Percentiles rank a stretch among this genome's conserved stretches.
Evolutionary conservation across 2,797 vertebrate species (phyloP).

Genomic region (Paratrypauchen microcephalus): DNA sequence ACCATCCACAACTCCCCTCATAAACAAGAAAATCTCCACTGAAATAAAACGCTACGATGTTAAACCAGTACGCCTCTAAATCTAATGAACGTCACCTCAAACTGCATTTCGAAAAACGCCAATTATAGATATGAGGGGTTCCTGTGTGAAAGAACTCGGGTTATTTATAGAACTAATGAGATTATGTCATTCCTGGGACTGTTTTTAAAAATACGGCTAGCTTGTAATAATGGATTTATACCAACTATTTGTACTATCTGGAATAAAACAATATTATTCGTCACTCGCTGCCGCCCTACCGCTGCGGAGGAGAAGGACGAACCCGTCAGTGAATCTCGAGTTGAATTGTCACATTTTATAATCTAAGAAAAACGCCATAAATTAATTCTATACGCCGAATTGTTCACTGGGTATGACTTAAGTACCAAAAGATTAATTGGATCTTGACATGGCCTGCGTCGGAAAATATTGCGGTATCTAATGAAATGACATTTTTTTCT

Average conservation of each 20-base stretch:
- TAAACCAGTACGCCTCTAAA: slow-evolving; percentile 5
- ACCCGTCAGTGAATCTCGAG: slow-evolving; percentile 23
- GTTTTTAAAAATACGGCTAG: slow-evolving; percentile 1
- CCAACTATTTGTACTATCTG: background rate
- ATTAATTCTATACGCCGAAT: slow-evolving; percentile 16
- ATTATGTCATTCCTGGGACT: rapidly evolving
- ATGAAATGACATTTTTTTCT: background rate
- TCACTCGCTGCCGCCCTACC: slow-evolving; percentile 24
- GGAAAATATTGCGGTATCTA: background rate
- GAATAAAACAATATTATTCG: slow-evolving; percentile 19
- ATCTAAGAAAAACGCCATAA: rapidly evolving
- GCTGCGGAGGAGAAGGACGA: background rate
- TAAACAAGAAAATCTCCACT: background rate
- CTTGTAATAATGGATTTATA: background rate
- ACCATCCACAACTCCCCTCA: background rate
- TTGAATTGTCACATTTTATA: slow-evolving; percentile 31
- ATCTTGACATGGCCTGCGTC: rapidly evolving
- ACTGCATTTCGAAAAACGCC: background rate
- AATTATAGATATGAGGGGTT: background rate
- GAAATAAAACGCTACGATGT: background rate
- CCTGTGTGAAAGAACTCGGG: background rate
- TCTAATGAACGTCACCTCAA: slow-evolving; percentile 34
- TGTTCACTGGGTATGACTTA: rapidly evolving
- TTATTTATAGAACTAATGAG: rapidly evolving
- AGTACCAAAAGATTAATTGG: rapidly evolving